Percentiles rank a stretch among this genome's conserved stretches.
phyloP scores from a whole-genome alignment of 2,113 vertebrate genomes.

The Pipra filicauda region DNA sequence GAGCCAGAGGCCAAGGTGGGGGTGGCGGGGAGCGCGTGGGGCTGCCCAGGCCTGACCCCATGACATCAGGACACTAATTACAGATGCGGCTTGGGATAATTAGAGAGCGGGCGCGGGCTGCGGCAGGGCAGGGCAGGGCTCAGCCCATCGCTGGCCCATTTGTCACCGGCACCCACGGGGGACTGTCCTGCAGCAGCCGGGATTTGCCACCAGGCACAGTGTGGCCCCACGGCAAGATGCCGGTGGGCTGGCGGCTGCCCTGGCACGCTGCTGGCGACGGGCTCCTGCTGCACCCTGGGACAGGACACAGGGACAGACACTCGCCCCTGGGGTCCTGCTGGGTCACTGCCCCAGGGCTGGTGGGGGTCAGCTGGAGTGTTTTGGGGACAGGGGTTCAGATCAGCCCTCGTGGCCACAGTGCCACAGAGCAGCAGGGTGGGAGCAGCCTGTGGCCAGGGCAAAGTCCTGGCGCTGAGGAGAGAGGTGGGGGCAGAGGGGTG shows the following conservation, averaged over 20 bases:
- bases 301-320: background rate
- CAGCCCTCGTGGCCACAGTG: background rate
- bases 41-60: conserved; percentile 18
- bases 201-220: rapidly evolving
- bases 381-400: background rate
- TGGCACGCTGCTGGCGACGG: rapidly evolving
- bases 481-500: background rate
- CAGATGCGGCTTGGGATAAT: conserved; percentile 31
- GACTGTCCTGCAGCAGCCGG: background rate
- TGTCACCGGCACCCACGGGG: background rate
- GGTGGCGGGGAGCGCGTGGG: background rate
- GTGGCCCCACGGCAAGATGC: background rate
- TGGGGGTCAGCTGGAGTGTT: background rate
- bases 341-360: background rate
- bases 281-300: background rate
- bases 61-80: conserved; percentile 60
- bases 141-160: background rate
- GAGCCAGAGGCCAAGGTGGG: background rate
- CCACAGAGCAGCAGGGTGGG: background rate
- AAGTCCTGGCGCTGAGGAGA: background rate
- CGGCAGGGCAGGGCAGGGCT: background rate
- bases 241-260: background rate
- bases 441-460: background rate
- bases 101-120: background rate
- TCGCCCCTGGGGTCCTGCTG: rapidly evolving